Percentiles rank a stretch among this genome's conserved stretches.
These are phyloP conservation scores for Sphyrna mokarran DNA, from an alignment of 2,113 vertebrate species.

Conservation along the genomic window DNA sequence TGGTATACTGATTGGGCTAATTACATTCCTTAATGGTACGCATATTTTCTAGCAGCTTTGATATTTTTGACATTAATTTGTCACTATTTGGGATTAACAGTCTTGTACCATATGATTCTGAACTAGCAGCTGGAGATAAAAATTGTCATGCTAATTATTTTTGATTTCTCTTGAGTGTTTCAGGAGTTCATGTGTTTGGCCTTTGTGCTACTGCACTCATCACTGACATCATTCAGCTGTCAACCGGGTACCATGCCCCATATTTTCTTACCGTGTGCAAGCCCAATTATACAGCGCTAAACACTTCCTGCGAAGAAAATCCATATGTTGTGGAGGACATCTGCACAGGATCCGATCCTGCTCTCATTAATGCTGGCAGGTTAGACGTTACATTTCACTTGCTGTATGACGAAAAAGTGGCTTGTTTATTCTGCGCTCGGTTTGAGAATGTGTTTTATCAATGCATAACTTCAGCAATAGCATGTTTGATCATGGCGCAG, in stretches of 20 bases:
- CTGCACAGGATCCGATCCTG: slow-evolving; percentile 78
- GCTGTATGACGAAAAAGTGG: neutral
- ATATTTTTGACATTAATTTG: slow-evolving; percentile 18
- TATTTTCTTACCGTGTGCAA: slow-evolving; percentile 98
- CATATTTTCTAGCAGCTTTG: neutral
- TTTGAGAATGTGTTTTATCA: neutral
- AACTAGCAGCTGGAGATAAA: neutral
- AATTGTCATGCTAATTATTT: slow-evolving; percentile 26
- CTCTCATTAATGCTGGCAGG: slow-evolving; percentile 87
- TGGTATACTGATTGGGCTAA: neutral
- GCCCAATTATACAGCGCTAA: slow-evolving; percentile 90
- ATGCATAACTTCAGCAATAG: neutral
- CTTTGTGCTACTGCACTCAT: slow-evolving; percentile 92
- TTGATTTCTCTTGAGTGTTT: slow-evolving; percentile 38
- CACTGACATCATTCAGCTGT: slow-evolving; percentile 91
- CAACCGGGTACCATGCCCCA: slow-evolving; percentile 86
- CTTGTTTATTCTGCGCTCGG: neutral
- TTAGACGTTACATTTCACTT: slow-evolving; percentile 48
- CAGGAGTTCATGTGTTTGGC: slow-evolving; percentile 91
- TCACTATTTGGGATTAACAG: neutral
- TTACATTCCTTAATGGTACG: neutral
- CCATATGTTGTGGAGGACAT: slow-evolving; percentile 89
- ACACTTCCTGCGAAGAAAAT: slow-evolving; percentile 85
- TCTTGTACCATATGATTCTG: neutral
- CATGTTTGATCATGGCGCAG: neutral